Percentiles rank a stretch among this genome's conserved stretches.
These are phyloP conservation scores for Urocyon cinereoargenteus DNA, from an alignment of 2,797 vertebrate species.

Conservation along the genomic window DNA sequence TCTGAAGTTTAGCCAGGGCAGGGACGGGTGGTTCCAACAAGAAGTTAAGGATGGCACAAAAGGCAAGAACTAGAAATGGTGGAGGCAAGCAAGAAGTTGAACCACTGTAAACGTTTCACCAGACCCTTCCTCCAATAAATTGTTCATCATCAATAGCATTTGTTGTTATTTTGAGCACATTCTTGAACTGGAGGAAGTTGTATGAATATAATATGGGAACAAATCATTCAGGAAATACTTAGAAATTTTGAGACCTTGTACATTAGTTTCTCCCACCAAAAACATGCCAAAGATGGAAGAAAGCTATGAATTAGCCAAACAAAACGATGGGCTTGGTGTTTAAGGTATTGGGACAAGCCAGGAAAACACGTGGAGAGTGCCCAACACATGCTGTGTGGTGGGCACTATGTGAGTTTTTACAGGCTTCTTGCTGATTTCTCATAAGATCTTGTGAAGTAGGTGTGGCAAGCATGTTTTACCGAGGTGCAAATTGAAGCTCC, in stretches of 20 bases:
- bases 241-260: neutral
- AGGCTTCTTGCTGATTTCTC: neutral
- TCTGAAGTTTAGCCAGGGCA: neutral
- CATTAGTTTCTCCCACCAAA: constrained; percentile 19
- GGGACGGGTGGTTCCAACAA: neutral
- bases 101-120: neutral
- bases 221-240: neutral
- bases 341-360: neutral
- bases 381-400: neutral
- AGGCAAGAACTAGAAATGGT: neutral
- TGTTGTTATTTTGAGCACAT: neutral
- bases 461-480: neutral
- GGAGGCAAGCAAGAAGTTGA: neutral
- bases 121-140: neutral
- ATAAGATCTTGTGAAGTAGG: neutral
- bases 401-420: neutral
- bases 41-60: neutral
- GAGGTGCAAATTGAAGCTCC: neutral
- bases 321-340: neutral
- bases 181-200: neutral
- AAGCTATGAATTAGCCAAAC: neutral
- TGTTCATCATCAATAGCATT: neutral
- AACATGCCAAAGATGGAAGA: neutral
- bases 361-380: neutral
- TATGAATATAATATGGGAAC: neutral